A percentile compares a stretch with the other conserved stretches of the same genome.
Evolutionary conservation across 2,888 invertebrate genomes (phyloP).

Genomic region (Neoitamus cyanurus): DNA sequence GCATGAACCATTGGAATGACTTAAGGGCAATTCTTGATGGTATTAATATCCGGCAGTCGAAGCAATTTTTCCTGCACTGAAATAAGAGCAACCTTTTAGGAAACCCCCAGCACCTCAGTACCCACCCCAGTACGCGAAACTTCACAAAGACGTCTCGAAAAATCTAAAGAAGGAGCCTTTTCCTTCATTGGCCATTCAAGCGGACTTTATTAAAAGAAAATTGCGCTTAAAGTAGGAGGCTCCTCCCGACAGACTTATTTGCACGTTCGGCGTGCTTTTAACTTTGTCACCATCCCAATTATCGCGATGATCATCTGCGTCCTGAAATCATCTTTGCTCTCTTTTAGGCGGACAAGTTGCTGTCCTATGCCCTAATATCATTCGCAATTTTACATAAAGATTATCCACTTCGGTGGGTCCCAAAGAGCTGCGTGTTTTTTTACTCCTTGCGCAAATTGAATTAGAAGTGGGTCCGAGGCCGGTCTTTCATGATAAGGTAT

Average conservation of each 20-base stretch:
- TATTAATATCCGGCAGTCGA: background rate
- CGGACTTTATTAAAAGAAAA: background rate
- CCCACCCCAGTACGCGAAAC: background rate
- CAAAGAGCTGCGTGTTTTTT: background rate
- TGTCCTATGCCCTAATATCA: background rate
- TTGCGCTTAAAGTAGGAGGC: background rate
- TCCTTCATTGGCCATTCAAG: background rate
- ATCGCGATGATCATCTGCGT: background rate
- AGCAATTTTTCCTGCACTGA: background rate
- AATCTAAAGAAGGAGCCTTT: background rate
- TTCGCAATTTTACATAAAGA: conserved; percentile 13
- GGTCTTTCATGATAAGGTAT: conserved; percentile 3
- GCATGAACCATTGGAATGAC: background rate
- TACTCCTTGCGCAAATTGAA: conserved; percentile 9
- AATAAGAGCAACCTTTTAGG: background rate
- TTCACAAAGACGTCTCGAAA: background rate
- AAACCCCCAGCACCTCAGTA: background rate
- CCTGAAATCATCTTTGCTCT: background rate
- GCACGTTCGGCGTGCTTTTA: background rate
- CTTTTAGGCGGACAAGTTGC: background rate
- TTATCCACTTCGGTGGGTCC: conserved; percentile 6
- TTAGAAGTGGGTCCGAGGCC: conserved; percentile 4
- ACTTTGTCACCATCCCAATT: conserved; percentile 14
- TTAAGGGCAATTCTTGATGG: background rate
- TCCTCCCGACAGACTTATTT: background rate